Percentiles rank a stretch among this genome's conserved stretches.
These are phyloP conservation scores for Argyra leucocephala DNA, from an alignment of 2,888 invertebrate species.

Conservation along the genomic window DNA sequence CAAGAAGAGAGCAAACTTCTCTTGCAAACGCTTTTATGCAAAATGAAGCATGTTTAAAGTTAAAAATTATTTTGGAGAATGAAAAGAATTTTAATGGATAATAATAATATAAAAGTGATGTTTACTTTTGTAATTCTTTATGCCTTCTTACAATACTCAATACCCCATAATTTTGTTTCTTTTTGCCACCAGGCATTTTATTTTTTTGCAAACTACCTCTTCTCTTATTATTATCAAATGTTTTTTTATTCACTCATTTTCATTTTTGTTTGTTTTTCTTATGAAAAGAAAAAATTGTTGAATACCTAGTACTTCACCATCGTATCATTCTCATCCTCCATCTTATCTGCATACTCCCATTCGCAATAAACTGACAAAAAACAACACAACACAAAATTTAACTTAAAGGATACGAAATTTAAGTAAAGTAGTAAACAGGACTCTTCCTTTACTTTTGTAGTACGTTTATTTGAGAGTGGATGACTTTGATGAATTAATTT, in stretches of 20 bases:
- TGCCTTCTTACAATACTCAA: no score
- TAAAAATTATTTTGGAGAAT: background rate
- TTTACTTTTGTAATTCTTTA: slow-evolving; percentile 1
- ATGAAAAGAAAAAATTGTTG: background rate
- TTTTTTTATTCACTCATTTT: background rate
- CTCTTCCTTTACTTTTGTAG: no score
- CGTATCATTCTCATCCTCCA: no score
- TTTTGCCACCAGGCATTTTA: background rate
- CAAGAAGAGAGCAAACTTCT: no score
- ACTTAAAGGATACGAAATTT: no score
- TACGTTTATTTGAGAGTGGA: no score
- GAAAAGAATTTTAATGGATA: background rate
- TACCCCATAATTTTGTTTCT: background rate
- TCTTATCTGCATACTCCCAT: background rate
- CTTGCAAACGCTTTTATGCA: background rate
- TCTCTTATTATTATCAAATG: background rate
- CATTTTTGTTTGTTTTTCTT: background rate
- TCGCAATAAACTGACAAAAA: no score
- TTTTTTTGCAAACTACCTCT: background rate
- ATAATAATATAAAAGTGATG: background rate
- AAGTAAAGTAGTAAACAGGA: no score
- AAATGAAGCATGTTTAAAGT: background rate
- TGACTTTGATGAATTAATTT: no score
- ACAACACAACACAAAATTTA: no score
- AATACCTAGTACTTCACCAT: no score